A percentile compares a stretch with the other conserved stretches of the same genome.
Conservation (phyloP, 2,113 vertebrate species). For the Pimephales promelas region DNA sequence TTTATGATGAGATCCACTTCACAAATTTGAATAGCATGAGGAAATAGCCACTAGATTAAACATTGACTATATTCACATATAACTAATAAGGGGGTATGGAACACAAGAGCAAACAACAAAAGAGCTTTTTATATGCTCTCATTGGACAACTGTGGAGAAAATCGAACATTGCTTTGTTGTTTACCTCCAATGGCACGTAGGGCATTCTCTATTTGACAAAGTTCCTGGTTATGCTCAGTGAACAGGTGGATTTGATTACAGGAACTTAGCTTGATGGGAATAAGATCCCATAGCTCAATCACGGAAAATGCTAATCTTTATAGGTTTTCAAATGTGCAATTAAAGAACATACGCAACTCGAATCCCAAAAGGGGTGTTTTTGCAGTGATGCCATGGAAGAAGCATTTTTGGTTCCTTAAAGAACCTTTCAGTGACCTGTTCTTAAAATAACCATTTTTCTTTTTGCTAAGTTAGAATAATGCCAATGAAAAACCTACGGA, state of each 20-base stretch:
- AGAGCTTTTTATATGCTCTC: background rate
- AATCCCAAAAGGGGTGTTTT: background rate
- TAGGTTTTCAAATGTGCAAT: background rate
- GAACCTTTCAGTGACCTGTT: too few relatives aligned
- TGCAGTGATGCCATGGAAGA: too few relatives aligned
- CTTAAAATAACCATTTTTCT: too few relatives aligned
- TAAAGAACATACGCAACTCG: background rate
- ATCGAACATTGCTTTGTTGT: background rate
- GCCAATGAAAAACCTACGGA: background rate
- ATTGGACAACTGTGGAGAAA: background rate
- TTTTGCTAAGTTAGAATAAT: too few relatives aligned
- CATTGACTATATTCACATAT: slow-evolving; percentile 11
- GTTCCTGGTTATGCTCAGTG: background rate
- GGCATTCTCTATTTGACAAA: background rate
- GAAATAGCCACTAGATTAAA: slow-evolving; percentile 60
- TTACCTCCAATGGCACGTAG: background rate
- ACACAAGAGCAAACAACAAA: slow-evolving; percentile 33
- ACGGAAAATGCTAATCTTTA: background rate
- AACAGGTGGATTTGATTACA: slow-evolving; percentile 26
- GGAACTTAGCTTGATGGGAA: slow-evolving; percentile 25
- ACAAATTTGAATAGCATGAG: slow-evolving; percentile 55
- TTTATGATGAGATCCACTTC: slow-evolving; percentile 31
- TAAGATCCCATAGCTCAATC: background rate
- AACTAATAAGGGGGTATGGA: background rate
- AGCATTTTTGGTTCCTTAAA: too few relatives aligned